These are phyloP conservation scores for Manis javanica DNA, from an alignment of 2,797 vertebrate species.

Conservation along the genomic window DNA sequence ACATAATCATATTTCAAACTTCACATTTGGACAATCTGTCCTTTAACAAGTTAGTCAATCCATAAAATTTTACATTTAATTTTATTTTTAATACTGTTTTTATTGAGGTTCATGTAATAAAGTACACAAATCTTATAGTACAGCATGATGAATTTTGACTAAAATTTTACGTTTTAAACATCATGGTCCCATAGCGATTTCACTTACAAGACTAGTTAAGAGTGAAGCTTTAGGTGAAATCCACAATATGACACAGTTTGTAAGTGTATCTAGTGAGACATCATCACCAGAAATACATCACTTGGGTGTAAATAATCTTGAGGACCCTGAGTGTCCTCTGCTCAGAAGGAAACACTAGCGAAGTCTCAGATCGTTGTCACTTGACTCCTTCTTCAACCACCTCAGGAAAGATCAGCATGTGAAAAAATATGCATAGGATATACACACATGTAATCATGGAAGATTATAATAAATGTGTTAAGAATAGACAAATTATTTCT, in stretches of 20 bases:
- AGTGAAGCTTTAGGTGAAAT: conserved; percentile 20
- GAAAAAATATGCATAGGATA: neutral
- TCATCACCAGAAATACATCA: neutral
- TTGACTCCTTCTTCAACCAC: neutral
- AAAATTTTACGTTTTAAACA: neutral
- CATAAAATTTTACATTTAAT: neutral
- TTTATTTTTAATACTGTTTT: no score
- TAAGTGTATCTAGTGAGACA: neutral
- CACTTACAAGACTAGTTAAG: conserved; percentile 9
- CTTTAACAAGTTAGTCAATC: neutral
- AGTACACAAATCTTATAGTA: no score
- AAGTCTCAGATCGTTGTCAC: neutral
- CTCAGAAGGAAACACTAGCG: neutral
- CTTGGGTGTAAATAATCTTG: neutral
- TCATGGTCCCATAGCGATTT: neutral
- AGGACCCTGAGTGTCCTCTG: neutral
- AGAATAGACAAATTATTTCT: neutral
- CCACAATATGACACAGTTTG: neutral
- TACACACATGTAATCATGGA: neutral
- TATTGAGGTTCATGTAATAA: no score
- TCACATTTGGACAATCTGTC: neutral
- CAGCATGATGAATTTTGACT: no score
- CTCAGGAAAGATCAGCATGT: neutral
- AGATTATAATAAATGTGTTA: neutral
- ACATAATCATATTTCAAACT: neutral